Evolutionary conservation across 2,888 invertebrate species (phyloP).

Genomic region (Crossocerus cetratus): DNA sequence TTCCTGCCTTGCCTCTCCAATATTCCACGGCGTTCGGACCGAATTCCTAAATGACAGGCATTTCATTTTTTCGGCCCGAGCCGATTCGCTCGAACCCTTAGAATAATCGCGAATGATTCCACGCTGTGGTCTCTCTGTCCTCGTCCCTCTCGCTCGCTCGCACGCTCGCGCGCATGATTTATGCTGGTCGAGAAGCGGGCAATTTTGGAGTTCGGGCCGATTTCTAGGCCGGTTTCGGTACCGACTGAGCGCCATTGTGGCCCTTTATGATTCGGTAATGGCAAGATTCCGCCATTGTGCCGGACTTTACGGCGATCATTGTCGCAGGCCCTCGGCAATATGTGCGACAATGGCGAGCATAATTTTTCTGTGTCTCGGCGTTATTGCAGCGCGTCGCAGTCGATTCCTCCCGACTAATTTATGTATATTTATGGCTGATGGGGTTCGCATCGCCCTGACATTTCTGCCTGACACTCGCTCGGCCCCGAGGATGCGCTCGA

Average conservation of each 20-base stretch:
- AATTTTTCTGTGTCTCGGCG: conserved; percentile 6
- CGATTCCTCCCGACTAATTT: conserved; percentile 22
- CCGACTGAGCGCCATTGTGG: not conserved
- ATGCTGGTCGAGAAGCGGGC: conserved; percentile 3
- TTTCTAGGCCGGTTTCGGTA: conserved; percentile 1
- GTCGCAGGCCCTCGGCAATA: not conserved
- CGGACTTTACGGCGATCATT: conserved; percentile 31
- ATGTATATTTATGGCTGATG: conserved; percentile 33
- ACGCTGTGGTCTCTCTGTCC: not conserved
- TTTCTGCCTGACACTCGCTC: not conserved
- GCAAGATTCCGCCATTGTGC: conserved; percentile 20
- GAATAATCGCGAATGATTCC: conserved; percentile 29
- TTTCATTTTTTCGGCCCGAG: conserved; percentile 13
- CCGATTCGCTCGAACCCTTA: not conserved
- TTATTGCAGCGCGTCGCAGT: conserved; percentile 8
- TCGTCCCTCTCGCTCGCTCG: too few relatives aligned
- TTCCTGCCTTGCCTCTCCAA: conserved; percentile 38
- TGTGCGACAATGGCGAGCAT: not conserved
- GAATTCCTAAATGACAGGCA: conserved; percentile 28
- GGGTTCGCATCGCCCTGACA: conserved; percentile 25
- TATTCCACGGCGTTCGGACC: conserved; percentile 19
- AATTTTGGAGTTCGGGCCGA: not conserved
- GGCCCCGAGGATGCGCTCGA: conserved; percentile 12
- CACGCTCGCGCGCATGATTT: conserved; percentile 21
- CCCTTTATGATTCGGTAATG: conserved; percentile 35